phyloP scores from a whole-genome alignment of 2,113 vertebrate species.

The Caretta caretta region DNA sequence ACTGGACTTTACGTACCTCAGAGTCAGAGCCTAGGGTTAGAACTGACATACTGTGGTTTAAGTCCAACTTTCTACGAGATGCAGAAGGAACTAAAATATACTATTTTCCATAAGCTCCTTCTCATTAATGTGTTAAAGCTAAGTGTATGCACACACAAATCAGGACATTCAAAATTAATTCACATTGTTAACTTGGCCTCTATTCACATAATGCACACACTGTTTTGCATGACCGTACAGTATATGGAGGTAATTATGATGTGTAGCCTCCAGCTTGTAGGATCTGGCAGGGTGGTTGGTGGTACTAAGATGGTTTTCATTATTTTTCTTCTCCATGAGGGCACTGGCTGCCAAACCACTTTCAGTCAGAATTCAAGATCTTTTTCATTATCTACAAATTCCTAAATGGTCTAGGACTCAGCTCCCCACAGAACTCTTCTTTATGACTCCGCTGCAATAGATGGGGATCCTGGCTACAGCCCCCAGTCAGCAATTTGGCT shows the following conservation, averaged over 20 bases:
- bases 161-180: background rate
- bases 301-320: background rate
- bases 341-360: background rate
- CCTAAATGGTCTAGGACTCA: background rate
- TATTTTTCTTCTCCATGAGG: background rate
- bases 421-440: background rate
- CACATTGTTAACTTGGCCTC: background rate
- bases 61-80: background rate
- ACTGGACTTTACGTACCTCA: background rate
- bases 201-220: accelerated
- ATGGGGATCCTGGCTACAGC: background rate
- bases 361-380: background rate
- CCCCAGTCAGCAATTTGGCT: background rate
- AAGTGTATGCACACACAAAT: background rate
- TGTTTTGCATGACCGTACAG: accelerated
- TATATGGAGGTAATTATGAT: background rate
- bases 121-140: background rate
- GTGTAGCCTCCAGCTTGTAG: background rate
- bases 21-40: background rate
- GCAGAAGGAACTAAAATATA: background rate
- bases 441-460: background rate
- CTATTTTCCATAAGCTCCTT: background rate
- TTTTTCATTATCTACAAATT: background rate
- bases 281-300: background rate
- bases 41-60: background rate